These are phyloP conservation scores for Amphipyra berbera DNA, from an alignment of 2,888 invertebrate species.

Conservation along the genomic window DNA sequence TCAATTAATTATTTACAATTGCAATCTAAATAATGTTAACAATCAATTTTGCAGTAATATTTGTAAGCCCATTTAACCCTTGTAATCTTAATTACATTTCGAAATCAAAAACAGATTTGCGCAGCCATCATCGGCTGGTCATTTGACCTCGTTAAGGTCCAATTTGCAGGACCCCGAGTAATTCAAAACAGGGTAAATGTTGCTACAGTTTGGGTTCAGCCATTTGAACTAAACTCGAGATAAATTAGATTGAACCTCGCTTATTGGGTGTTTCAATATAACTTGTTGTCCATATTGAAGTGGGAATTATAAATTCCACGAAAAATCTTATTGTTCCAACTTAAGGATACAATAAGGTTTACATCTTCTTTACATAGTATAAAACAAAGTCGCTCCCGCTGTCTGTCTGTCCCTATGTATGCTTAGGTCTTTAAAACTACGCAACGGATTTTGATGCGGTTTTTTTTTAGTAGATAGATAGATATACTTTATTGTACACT, in stretches of 20 bases:
- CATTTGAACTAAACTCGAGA: slow-evolving; percentile 32
- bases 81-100: slow-evolving; percentile 17
- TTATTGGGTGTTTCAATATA: slow-evolving; percentile 24
- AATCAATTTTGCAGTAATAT: slow-evolving; percentile 5
- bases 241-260: slow-evolving; percentile 35
- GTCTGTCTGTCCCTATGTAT: too few relatives aligned
- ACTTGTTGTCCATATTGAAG: slow-evolving; percentile 4
- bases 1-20: too few relatives aligned
- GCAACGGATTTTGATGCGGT: too few relatives aligned
- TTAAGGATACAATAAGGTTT: too few relatives aligned
- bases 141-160: slow-evolving; percentile 38
- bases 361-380: too few relatives aligned
- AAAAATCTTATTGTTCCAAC: too few relatives aligned
- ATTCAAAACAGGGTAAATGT: slow-evolving; percentile 34
- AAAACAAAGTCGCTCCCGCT: too few relatives aligned
- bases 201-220: slow-evolving; percentile 20
- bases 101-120: slow-evolving; percentile 50
- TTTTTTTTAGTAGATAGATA: too few relatives aligned
- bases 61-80: slow-evolving; percentile 6
- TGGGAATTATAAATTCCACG: too few relatives aligned
- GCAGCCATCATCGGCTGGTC: slow-evolving; percentile 15
- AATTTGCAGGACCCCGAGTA: slow-evolving; percentile 24
- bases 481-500: too few relatives aligned
- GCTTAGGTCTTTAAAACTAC: too few relatives aligned
- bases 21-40: slow-evolving; percentile 1